Percentiles rank a stretch among this genome's conserved stretches.
Conservation (phyloP, 2,888 invertebrate genomes). For the Caenorhabditis wallacei region DNA sequence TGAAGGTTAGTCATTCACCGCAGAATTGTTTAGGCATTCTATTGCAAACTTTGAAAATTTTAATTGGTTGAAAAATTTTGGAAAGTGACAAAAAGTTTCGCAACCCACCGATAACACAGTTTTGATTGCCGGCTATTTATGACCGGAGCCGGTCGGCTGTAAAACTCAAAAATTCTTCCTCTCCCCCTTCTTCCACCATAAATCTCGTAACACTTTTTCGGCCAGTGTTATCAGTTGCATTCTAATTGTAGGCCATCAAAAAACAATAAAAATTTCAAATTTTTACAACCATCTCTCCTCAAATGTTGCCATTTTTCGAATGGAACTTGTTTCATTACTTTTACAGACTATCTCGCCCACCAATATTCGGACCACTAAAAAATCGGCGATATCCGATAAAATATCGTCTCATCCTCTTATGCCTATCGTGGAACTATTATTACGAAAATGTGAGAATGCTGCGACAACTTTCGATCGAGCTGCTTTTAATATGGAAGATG, state of each 20-base stretch:
- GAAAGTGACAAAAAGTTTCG: background rate
- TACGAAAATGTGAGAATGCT: conserved; percentile 64
- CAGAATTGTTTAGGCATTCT: no score
- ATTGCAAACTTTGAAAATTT: no score
- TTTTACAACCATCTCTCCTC: conserved; percentile 31
- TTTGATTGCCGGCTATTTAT: conserved; percentile 63
- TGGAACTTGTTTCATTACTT: conserved; percentile 25
- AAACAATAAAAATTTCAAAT: conserved; percentile 45
- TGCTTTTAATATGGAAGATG: conserved; percentile 61
- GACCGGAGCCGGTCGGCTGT: conserved; percentile 31
- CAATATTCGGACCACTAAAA: conserved; percentile 19
- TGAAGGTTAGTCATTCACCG: conserved; percentile 39
- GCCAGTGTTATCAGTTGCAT: conserved; percentile 37
- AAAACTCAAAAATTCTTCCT: conserved; percentile 23
- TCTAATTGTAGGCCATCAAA: conserved; percentile 39
- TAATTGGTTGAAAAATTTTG: no score
- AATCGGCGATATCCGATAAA: conserved; percentile 5
- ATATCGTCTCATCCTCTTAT: conserved; percentile 64
- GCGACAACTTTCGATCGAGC: conserved; percentile 26
- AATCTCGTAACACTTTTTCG: conserved; percentile 49
- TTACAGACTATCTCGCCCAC: conserved; percentile 35
- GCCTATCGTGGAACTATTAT: conserved; percentile 58
- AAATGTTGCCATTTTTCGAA: conserved; percentile 25
- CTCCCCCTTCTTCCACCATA: conserved; percentile 34
- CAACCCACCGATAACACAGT: conserved; percentile 44